Conservation (phyloP, 2,797 vertebrate genomes). For the Malacoraja senta region DNA sequence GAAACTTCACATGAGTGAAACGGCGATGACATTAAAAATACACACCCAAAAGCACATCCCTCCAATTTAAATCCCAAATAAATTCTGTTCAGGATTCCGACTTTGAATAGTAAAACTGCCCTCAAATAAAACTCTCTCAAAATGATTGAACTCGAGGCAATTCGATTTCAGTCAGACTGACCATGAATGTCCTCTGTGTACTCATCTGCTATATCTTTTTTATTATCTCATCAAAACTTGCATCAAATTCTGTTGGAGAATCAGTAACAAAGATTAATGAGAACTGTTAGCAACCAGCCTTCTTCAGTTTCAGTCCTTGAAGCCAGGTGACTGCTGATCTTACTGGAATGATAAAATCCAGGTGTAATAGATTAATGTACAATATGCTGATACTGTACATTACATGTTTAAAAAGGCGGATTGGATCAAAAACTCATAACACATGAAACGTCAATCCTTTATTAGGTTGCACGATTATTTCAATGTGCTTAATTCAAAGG, state of each 20-base stretch:
- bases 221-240: neutral
- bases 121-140: neutral
- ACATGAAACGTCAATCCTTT: neutral
- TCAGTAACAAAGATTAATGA: constrained; percentile 30
- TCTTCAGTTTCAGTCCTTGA: constrained; percentile 19
- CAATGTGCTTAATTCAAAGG: neutral
- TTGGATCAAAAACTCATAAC: neutral
- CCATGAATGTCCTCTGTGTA: constrained; percentile 23
- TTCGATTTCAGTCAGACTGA: constrained; percentile 20
- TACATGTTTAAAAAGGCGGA: neutral
- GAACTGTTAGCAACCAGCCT: constrained; percentile 15
- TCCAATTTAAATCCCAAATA: constrained; percentile 22
- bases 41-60: neutral
- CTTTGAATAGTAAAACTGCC: constrained; percentile 7
- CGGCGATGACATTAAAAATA: constrained; percentile 3
- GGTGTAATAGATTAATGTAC: neutral
- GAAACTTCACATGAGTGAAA: neutral
- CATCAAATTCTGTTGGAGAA: constrained; percentile 17
- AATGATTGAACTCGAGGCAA: constrained; percentile 12
- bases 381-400: neutral
- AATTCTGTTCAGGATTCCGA: constrained; percentile 18
- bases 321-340: constrained; percentile 25
- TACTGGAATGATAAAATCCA: constrained; percentile 20
- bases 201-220: constrained; percentile 32
- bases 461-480: neutral